Percentiles rank a stretch among this genome's conserved stretches.
Conservation (phyloP, 2,113 vertebrate genomes). For the Pycnonotus jocosus region DNA sequence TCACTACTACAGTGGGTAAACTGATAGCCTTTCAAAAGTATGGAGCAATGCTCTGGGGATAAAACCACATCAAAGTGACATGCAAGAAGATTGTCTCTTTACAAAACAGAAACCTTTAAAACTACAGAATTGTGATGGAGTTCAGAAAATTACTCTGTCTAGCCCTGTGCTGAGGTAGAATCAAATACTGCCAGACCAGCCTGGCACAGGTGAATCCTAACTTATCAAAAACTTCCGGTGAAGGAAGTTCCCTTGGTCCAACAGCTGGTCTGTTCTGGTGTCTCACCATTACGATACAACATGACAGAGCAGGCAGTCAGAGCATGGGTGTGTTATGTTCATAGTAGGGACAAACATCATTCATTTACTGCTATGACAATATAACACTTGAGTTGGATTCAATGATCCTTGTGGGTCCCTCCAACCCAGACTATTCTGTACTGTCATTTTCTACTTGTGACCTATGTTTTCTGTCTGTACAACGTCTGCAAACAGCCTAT, state of each 20-base stretch:
- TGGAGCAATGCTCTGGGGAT: background rate
- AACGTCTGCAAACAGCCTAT: accelerated
- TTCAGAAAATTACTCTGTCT: background rate
- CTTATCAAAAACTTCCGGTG: background rate
- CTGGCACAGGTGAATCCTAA: background rate
- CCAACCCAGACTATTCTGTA: background rate
- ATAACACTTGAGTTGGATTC: background rate
- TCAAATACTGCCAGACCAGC: background rate
- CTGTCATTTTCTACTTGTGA: background rate
- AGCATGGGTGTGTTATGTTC: background rate
- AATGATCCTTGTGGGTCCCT: background rate
- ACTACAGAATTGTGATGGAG: background rate
- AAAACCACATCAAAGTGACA: background rate
- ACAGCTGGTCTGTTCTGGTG: background rate
- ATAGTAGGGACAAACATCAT: background rate
- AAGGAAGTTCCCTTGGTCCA: background rate
- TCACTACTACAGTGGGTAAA: background rate
- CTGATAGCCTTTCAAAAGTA: background rate
- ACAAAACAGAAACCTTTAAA: background rate
- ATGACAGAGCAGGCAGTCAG: background rate
- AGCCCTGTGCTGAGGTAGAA: background rate
- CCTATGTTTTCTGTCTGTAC: background rate
- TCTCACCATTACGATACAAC: background rate
- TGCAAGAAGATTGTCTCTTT: background rate
- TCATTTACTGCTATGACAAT: background rate